Percentiles rank a stretch among this genome's conserved stretches.
phyloP scores from a whole-genome alignment of 1,140 invertebrate genomes.

The Leptinotarsa undecemlineata region DNA sequence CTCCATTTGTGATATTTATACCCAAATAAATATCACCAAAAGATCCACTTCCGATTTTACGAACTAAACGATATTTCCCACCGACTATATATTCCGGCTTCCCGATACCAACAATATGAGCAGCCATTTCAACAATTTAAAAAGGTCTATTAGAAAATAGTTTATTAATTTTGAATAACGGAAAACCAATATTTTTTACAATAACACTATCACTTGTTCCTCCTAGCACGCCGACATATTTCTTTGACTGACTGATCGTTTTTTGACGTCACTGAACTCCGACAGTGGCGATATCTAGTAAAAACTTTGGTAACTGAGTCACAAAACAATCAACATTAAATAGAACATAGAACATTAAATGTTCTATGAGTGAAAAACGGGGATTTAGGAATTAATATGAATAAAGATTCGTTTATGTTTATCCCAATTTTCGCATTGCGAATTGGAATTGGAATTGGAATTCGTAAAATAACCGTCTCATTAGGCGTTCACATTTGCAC shows the following conservation, averaged over 20 bases:
- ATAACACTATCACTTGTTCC: slow-evolving; percentile 52
- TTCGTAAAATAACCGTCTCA: no score
- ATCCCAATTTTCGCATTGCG: no score
- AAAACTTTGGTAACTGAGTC: no score
- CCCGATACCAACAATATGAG: slow-evolving; percentile 41
- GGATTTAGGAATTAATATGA: accelerated
- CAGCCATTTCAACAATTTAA: slow-evolving; percentile 48
- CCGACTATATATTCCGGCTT: slow-evolving; percentile 69
- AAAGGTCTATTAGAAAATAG: slow-evolving; percentile 41
- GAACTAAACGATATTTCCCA: slow-evolving; percentile 90
- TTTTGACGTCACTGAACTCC: slow-evolving; percentile 48
- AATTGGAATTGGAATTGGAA: no score
- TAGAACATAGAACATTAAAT: no score
- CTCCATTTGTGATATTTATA: slow-evolving; percentile 94
- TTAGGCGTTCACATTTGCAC: no score
- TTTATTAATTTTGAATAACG: slow-evolving; percentile 45
- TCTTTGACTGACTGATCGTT: slow-evolving; percentile 52
- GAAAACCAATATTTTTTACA: slow-evolving; percentile 49
- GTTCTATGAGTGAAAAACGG: no score
- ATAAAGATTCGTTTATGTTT: no score
- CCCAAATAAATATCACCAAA: slow-evolving; percentile 99
- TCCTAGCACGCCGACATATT: slow-evolving; percentile 55
- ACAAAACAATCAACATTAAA: no score
- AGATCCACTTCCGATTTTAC: slow-evolving; percentile 97
- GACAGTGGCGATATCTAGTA: background rate